Conservation (phyloP, 2,113 vertebrate genomes). For the Pangasianodon gigas region DNA sequence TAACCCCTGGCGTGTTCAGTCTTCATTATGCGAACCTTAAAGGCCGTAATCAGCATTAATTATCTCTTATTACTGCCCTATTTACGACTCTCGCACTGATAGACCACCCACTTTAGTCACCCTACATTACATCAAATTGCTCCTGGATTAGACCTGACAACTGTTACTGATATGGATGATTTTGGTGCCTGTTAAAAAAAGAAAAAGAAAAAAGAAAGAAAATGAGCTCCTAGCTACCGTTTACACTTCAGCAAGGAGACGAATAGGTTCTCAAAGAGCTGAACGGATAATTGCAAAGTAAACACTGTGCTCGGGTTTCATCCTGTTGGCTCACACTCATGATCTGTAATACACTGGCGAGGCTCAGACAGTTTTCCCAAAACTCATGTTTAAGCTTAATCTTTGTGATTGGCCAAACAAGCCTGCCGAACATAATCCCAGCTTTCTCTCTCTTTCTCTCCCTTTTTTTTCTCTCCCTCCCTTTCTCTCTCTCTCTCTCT, state of each 20-base stretch:
- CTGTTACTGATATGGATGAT: not conserved
- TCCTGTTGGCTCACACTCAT: conserved; percentile 15
- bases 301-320: conserved; percentile 34
- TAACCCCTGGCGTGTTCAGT: conserved; percentile 19
- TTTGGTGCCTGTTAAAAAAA: conserved; percentile 8
- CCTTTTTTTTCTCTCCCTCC: not conserved
- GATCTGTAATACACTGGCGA: conserved; percentile 22
- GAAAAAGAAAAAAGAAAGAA: not conserved
- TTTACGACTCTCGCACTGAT: not conserved
- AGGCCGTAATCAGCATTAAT: conserved; percentile 4
- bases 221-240: conserved; percentile 31
- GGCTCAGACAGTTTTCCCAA: not conserved
- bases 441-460: not conserved
- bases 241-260: conserved; percentile 27
- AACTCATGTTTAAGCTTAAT: conserved; percentile 37
- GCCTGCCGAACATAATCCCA: conserved; percentile 20
- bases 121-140: not conserved
- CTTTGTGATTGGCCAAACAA: conserved; percentile 36
- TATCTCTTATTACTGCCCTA: conserved; percentile 11
- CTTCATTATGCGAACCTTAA: conserved; percentile 11
- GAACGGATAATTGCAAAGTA: conserved; percentile 44
- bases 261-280: conserved; percentile 29
- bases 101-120: conserved; percentile 25
- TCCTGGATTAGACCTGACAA: not conserved
- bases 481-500: conserved; percentile 3